Percentiles rank a stretch among this genome's conserved stretches.
Evolutionary conservation across 2,888 invertebrate genomes (phyloP).

Genomic region (Drosophila algonquin): DNA sequence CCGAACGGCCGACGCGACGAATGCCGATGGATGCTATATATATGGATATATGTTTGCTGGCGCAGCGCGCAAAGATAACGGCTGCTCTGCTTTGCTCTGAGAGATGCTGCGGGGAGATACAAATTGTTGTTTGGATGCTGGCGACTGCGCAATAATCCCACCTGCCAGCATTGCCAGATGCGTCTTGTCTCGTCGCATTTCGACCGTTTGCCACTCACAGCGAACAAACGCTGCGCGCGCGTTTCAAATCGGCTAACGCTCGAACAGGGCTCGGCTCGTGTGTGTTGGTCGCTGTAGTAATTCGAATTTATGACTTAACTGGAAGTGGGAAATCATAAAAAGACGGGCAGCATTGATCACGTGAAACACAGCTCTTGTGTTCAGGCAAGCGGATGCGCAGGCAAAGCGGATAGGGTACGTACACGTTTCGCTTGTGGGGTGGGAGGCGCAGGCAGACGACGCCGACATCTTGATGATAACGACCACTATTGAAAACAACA

Average conservation of each 20-base stretch:
- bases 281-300: conserved; percentile 20
- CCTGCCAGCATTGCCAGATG: conserved; percentile 29
- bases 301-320: conserved; percentile 57
- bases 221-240: conserved; percentile 20
- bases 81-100: conserved; percentile 14
- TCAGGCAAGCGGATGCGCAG: conserved; percentile 27
- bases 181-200: background rate
- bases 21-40: conserved; percentile 45
- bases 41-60: conserved; percentile 37
- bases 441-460: conserved; percentile 28
- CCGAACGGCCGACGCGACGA: conserved; percentile 29
- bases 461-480: conserved; percentile 29
- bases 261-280: background rate
- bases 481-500: conserved; percentile 28
- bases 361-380: conserved; percentile 35
- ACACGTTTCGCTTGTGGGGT: conserved; percentile 4
- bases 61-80: conserved; percentile 47
- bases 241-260: conserved; percentile 9
- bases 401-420: conserved; percentile 7
- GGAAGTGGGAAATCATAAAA: conserved; percentile 46
- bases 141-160: conserved; percentile 55
- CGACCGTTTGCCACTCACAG: conserved; percentile 45
- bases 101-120: conserved; percentile 33
- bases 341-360: conserved; percentile 23
- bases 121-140: conserved; percentile 52